A percentile compares a stretch with the other conserved stretches of the same genome.
phyloP scores from a whole-genome alignment of 2,888 invertebrate genomes.

The Sarcophaga subvicina region DNA sequence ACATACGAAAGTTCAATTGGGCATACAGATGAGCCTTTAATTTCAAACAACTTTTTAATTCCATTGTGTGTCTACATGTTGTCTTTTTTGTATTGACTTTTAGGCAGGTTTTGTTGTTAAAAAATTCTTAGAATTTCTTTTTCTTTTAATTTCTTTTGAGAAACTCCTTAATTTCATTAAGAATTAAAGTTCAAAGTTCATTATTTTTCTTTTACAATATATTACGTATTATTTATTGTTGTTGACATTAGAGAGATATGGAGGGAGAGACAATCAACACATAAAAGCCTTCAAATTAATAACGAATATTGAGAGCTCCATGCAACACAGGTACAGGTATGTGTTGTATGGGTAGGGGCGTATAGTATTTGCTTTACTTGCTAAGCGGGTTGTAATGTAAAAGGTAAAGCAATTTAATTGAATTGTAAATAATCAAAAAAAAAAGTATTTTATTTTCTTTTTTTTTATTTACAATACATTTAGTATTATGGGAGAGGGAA shows the following conservation, averaged over 20 bases:
- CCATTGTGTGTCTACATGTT: no score
- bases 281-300: conserved; percentile 1
- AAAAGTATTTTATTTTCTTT: not conserved
- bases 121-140: not conserved
- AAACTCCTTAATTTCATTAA: conserved; percentile 11
- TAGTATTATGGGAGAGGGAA: no score
- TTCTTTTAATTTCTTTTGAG: not conserved
- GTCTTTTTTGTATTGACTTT: no score
- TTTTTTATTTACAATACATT: not conserved
- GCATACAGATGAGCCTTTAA: no score
- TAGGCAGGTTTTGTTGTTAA: no score
- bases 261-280: no score
- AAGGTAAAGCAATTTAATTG: conserved; percentile 47
- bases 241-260: not conserved
- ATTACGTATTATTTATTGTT: not conserved
- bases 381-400: conserved; percentile 8
- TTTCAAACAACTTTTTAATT: no score
- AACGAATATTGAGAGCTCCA: not conserved
- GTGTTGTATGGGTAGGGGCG: no score
- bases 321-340: no score
- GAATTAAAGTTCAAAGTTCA: conserved; percentile 28
- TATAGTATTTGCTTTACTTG: not conserved
- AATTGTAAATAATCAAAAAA: conserved; percentile 48
- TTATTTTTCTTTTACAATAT: conserved; percentile 17
- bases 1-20: no score